Conservation (phyloP, 2,113 vertebrate genomes). For the Andinoacara biseriatus region DNA sequence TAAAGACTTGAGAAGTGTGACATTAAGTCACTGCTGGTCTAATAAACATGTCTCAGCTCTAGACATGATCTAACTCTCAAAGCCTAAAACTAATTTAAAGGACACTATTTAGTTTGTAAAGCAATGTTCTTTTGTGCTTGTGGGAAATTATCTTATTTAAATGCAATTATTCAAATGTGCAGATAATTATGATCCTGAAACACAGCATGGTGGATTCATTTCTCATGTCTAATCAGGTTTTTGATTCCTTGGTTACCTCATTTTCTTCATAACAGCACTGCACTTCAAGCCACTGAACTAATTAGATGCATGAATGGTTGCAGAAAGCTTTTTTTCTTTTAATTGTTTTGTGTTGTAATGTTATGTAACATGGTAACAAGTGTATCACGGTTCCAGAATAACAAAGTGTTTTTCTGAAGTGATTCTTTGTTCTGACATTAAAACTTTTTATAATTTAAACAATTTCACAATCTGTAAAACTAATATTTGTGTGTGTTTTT, state of each 20-base stretch:
- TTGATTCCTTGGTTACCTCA: slow-evolving; percentile 45
- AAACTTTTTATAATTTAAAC: neutral
- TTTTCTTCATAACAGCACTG: slow-evolving; percentile 47
- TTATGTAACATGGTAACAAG: neutral
- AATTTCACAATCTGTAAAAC: neutral
- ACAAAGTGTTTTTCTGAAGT: neutral
- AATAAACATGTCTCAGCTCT: slow-evolving; percentile 21
- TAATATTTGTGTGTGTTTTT: neutral
- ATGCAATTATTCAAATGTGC: slow-evolving; percentile 42
- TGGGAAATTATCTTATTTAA: slow-evolving; percentile 38
- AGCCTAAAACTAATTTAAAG: slow-evolving; percentile 11
- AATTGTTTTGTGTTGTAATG: slow-evolving; percentile 26
- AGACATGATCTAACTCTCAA: slow-evolving; percentile 18
- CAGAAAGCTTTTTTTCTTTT: slow-evolving; percentile 20
- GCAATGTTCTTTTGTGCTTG: slow-evolving; percentile 15
- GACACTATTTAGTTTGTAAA: slow-evolving; percentile 3
- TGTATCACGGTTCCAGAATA: neutral
- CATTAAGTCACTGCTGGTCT: slow-evolving; percentile 8
- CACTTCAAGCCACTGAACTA: slow-evolving; percentile 52
- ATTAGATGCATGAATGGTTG: slow-evolving; percentile 45
- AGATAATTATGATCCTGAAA: slow-evolving; percentile 48
- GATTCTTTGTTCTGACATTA: neutral
- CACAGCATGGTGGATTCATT: slow-evolving; percentile 25
- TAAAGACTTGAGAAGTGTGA: slow-evolving; percentile 46
- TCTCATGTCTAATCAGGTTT: slow-evolving; percentile 38